A percentile compares a stretch with the other conserved stretches of the same genome.
Conservation (phyloP, 2,888 invertebrate species). For the Pristionchus exspectatus region DNA sequence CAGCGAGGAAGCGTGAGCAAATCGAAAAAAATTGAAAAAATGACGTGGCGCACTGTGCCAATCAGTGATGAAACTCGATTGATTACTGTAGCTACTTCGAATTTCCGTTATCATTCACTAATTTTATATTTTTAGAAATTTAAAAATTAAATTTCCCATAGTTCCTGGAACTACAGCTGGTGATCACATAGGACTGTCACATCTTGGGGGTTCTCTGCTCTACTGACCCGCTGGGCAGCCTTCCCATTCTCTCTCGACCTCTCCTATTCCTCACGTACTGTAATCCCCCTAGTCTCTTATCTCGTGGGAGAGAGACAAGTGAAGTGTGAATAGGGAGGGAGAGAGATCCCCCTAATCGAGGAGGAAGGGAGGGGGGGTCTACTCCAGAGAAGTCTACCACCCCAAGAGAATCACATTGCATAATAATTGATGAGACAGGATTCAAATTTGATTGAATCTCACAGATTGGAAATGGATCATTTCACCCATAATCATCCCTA, state of each 20-base stretch:
- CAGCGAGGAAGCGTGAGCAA: neutral
- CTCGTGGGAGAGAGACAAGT: constrained; percentile 32
- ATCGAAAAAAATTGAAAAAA: neutral
- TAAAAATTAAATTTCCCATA: neutral
- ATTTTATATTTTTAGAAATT: neutral
- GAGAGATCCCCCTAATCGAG: too few species aligned
- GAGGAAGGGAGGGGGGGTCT: too few species aligned
- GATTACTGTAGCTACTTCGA: neutral
- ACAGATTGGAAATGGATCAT: neutral
- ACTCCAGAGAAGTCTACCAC: neutral
- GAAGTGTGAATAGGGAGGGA: neutral
- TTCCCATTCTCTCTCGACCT: neutral
- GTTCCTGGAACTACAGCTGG: neutral
- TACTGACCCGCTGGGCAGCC: constrained; percentile 7
- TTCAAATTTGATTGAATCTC: neutral
- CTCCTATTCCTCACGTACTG: constrained; percentile 15
- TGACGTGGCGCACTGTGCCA: neutral
- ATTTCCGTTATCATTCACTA: neutral
- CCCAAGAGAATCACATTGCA: neutral
- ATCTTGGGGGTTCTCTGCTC: constrained; percentile 11
- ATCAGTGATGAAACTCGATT: neutral
- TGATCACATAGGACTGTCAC: neutral
- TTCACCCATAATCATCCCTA: neutral
- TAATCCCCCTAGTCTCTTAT: constrained; percentile 41
- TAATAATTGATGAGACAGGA: neutral